Percentiles rank a stretch among this genome's conserved stretches.
These are phyloP conservation scores for Pteronotus mesoamericanus DNA, from an alignment of 2,797 vertebrate genomes.

Conservation along the genomic window DNA sequence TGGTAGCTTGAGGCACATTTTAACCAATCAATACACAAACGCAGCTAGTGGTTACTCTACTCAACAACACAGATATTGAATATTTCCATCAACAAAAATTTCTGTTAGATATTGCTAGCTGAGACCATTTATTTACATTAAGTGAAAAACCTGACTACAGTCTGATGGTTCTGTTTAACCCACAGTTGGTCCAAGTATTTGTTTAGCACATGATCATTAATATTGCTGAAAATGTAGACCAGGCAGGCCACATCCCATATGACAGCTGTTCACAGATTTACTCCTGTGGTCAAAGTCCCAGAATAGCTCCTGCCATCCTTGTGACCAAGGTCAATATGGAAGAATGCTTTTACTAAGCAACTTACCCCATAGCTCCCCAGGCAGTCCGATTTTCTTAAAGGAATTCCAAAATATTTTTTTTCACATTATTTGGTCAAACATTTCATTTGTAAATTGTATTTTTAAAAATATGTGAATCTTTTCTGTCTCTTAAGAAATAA, in stretches of 20 bases:
- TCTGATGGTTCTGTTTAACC: neutral
- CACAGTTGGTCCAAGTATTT: neutral
- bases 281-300: neutral
- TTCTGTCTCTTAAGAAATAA: neutral
- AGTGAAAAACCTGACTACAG: neutral
- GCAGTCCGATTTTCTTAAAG: neutral
- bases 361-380: neutral
- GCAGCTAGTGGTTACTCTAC: neutral
- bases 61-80: neutral
- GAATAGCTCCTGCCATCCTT: conserved; percentile 9
- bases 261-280: conserved; percentile 41
- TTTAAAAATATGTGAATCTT: neutral
- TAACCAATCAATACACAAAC: neutral
- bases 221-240: neutral
- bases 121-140: neutral
- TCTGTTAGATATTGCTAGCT: neutral
- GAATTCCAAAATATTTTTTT: neutral
- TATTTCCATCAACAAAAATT: neutral
- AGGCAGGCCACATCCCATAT: neutral
- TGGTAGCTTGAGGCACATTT: neutral
- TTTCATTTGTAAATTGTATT: neutral
- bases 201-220: neutral
- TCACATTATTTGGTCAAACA: neutral
- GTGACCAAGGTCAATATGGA: conserved; percentile 9
- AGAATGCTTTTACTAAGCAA: conserved; percentile 17